phyloP scores from a whole-genome alignment of 2,113 vertebrate species.

The Myodes glareolus region DNA sequence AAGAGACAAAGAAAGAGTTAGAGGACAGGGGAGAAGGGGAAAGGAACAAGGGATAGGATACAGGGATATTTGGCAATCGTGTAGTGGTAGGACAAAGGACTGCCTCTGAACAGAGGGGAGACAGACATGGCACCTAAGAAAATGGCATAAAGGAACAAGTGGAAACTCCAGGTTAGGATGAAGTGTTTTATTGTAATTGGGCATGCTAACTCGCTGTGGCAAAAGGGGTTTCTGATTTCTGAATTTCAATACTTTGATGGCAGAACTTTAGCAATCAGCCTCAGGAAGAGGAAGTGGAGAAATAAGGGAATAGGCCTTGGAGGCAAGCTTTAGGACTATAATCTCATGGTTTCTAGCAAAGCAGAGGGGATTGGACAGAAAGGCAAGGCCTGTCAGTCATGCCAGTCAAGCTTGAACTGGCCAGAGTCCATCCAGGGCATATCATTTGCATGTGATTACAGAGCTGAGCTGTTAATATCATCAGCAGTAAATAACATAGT shows the following conservation, averaged over 20 bases:
- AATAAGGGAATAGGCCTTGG: neutral
- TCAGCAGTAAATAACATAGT: neutral
- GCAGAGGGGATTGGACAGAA: neutral
- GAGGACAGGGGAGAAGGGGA: too few relatives aligned
- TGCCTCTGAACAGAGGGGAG: too few relatives aligned
- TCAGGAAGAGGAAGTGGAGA: neutral
- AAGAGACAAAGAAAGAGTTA: too few relatives aligned
- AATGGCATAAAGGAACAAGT: neutral
- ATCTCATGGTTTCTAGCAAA: neutral
- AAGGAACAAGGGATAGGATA: too few relatives aligned
- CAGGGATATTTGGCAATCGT: too few relatives aligned
- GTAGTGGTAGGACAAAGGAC: too few relatives aligned
- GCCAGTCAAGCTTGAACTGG: neutral
- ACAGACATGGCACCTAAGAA: too few relatives aligned
- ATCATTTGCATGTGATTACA: neutral
- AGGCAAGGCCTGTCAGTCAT: neutral
- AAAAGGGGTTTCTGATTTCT: neutral
- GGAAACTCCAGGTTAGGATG: neutral
- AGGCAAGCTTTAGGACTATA: neutral
- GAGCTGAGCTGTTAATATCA: neutral
- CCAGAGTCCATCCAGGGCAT: neutral
- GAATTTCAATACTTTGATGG: neutral
- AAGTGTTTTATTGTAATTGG: neutral
- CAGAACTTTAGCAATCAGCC: neutral
- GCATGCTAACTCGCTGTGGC: neutral